A percentile compares a stretch with the other conserved stretches of the same genome.
phyloP scores from a whole-genome alignment of 1,140 invertebrate species.

The Trachymyrmex septentrionalis region DNA sequence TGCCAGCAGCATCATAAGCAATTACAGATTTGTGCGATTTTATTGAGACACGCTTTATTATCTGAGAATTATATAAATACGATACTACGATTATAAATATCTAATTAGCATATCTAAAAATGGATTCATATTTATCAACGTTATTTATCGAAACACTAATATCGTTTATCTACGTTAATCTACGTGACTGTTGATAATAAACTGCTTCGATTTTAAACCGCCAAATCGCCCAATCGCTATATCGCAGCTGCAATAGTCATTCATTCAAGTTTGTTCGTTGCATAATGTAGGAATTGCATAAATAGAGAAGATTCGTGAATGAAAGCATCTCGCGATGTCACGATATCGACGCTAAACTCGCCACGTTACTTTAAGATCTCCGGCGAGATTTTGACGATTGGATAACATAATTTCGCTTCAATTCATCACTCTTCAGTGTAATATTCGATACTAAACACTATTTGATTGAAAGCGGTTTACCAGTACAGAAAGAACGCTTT shows the following conservation, averaged over 20 bases:
- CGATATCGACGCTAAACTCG: not conserved
- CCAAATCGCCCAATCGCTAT: not conserved
- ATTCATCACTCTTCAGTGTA: not conserved
- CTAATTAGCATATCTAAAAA: too few relatives aligned
- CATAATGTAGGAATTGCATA: slow-evolving; percentile 39
- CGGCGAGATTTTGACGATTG: not conserved
- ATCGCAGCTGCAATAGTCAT: not conserved
- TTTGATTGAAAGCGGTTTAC: not conserved
- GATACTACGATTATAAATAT: too few relatives aligned
- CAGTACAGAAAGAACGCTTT: not conserved
- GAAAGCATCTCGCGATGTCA: slow-evolving; percentile 27
- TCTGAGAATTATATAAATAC: too few relatives aligned
- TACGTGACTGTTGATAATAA: slow-evolving; percentile 16
- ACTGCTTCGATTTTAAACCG: slow-evolving; percentile 1
- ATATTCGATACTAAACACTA: not conserved
- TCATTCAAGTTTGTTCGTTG: slow-evolving; percentile 14
- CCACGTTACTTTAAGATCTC: slow-evolving; percentile 4
- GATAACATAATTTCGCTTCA: not conserved
- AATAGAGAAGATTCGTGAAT: slow-evolving; percentile 46
- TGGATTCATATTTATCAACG: not conserved
- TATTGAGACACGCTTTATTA: too few relatives aligned
- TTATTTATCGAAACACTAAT: not conserved
- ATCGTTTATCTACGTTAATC: not conserved
- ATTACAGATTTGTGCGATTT: too few relatives aligned
- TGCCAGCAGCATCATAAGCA: too few relatives aligned